Evolutionary conservation across 2,113 vertebrate genomes (phyloP), one percentile per base, ranked within the genome.

Genomic region (Archilochus colubris): DNA sequence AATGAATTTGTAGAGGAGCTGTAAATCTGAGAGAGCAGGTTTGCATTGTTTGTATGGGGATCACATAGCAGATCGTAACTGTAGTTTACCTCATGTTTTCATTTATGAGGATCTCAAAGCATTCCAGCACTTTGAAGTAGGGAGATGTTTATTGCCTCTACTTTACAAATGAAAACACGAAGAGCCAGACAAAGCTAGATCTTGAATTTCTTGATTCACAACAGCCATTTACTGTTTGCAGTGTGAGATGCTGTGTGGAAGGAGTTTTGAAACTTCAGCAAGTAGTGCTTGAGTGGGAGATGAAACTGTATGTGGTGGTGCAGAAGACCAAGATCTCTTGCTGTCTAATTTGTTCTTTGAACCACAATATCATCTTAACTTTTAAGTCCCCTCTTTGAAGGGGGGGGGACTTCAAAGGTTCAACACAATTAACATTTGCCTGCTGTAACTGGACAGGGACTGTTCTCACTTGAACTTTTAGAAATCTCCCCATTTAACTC

Each of bases 1-100:
- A 97, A 95, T 80, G 89, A 96, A 94, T 96, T 73, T 98, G 91
- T 94, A 70, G 93, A 89, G 93, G 85, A 84, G 90, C 82, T 92
- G 86, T 84, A 87, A 91, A 89, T 78, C 89, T 77, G 79, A 36
- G 85, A 78, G 72, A 88, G 73, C 77, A 80, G 54, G 63, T 33
- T 51, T 54, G 77, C 7, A 36, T 88, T 75, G 79, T 69, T 93
- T 40, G 27, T 92, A 27, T 50, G 83, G 91, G 4, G 61, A 59
- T 83, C 68, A 12, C 61, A 6, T 3, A 63, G 91, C 66, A 89
- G 72, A 78, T 80, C 63, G 5, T 62, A 68, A 86, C 88, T 83
- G 62, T 33, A 46, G 27, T 46, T 86, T 68, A 68, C 72, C 48
- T 63, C 1, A 61, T 50, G 50, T 36, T 84, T 36, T 46, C 48